Evolutionary conservation across 1,140 invertebrate species (phyloP).

Genomic region (Trichomalopsis sarcophagae): DNA sequence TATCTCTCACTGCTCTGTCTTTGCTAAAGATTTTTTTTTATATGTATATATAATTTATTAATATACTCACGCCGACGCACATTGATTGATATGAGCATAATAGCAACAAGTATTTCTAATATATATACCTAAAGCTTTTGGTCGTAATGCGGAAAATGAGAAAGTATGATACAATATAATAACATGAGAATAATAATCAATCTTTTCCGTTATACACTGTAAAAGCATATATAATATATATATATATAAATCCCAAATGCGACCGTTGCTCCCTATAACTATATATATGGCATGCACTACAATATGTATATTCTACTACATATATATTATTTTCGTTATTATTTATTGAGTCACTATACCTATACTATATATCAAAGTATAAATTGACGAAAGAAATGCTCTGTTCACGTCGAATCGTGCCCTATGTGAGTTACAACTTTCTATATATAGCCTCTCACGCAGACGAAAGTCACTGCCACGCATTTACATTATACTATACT

Average conservation of each 20-base stretch:
- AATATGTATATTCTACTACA: conserved; percentile 32
- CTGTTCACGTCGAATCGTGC: conserved; percentile 14
- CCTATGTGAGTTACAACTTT: conserved; percentile 26
- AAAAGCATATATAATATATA: conserved; percentile 1
- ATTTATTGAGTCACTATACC: neutral
- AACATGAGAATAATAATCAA: neutral
- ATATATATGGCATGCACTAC: conserved; percentile 41
- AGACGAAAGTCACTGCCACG: conserved; percentile 49
- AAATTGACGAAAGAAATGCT: conserved; percentile 10
- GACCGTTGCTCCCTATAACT: neutral
- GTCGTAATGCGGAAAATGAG: neutral
- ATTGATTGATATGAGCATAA: neutral
- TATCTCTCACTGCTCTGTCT: conserved; percentile 41
- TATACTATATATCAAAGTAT: neutral
- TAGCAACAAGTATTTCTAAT: conserved; percentile 17
- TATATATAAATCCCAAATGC: neutral
- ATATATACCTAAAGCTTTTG: conserved; percentile 12
- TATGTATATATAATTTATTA: conserved; percentile 18
- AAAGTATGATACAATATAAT: neutral
- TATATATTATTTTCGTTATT: conserved; percentile 35
- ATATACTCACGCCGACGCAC: conserved; percentile 42
- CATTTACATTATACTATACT: conserved; percentile 32
- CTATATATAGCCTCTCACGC: conserved; percentile 28
- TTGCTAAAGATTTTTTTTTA: conserved; percentile 39
- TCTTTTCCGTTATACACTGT: conserved; percentile 9